A percentile compares a stretch with the other conserved stretches of the same genome.
These are phyloP conservation scores for Vanacampus margaritifer DNA, from an alignment of 2,113 vertebrate species.

Conservation along the genomic window DNA sequence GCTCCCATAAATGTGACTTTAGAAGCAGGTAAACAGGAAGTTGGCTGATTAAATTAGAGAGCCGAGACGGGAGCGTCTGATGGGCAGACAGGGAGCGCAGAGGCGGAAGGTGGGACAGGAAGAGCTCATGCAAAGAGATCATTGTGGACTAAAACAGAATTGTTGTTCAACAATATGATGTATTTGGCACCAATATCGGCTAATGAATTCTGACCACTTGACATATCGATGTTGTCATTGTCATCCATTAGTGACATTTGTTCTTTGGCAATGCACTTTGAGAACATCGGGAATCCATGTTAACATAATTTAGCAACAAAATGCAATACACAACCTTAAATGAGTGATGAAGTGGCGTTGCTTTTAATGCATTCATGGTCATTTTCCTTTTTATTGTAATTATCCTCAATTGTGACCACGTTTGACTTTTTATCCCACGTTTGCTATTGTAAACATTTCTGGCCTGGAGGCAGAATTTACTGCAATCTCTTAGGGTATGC, in stretches of 20 bases:
- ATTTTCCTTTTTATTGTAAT: neutral
- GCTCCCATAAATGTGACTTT: conserved; percentile 13
- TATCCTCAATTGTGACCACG: too few species aligned
- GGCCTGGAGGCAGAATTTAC: too few species aligned
- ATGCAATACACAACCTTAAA: neutral
- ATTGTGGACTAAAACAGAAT: conserved; percentile 1
- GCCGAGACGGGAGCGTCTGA: neutral
- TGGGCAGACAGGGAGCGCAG: conserved; percentile 6
- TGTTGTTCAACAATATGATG: conserved; percentile 21
- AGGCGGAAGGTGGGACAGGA: conserved; percentile 26
- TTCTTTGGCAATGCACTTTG: neutral
- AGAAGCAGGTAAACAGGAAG: conserved; percentile 62
- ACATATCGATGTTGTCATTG: conserved; percentile 10
- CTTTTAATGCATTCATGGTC: neutral
- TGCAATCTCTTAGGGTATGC: too few species aligned
- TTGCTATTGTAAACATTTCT: too few species aligned
- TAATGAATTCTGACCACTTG: conserved; percentile 10
- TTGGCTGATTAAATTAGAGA: conserved; percentile 51
- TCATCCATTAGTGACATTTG: neutral
- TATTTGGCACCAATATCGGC: conserved; percentile 6
- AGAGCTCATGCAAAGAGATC: conserved; percentile 23
- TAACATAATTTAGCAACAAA: neutral
- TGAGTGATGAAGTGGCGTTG: neutral
- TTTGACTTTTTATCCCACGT: too few species aligned
- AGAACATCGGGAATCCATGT: neutral